Base-by-base conservation (phyloP, 2,797 vertebrate genomes). In the Alosa sapidissima region DNA sequence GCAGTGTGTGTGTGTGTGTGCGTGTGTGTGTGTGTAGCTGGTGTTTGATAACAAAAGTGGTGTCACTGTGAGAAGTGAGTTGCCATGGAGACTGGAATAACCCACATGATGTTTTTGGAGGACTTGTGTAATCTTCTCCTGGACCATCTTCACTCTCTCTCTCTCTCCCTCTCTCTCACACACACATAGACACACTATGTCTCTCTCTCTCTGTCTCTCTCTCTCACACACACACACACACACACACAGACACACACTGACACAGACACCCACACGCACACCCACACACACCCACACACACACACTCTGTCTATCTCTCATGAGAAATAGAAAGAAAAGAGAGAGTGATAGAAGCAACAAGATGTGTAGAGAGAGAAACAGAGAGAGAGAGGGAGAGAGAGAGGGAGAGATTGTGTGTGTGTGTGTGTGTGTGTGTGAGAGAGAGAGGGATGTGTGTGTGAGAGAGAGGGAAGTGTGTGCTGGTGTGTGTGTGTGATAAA, bases 61-160 rank as follows among this genome's bases (percentile, higher is more conserved):
- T 92, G 92, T 93, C 92, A 92, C 91, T 85, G 90, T 90, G 90
- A 92, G 93, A 94, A 95, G 91, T 93, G 91, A 89, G 94, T 96
- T 94, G 93, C 94, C 93, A 95, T 95, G 94, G 95, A 93, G 92
- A 95, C 94, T 92, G 90, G 93, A 92, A 93, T 93, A 94, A 92
- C 92, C 93, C 93, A 94, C 93, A 94, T 94, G 72, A 91, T 91
- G 91, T 89, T 91, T 92, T 88, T 91, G 86, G 89, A 87, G 89
- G 87, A 88, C 91, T 92, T 91, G 89, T 93, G 89, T 91, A 93
- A 92, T 92, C 87, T 47, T 90, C 87, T 87, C 86, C n/a, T 41
- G 41, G 41, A 41, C 41, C 41, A 41, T 41, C 41, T 28, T 81
- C 83, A 47, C 41, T 89, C 82, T 89, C 84, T 81, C 83, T 49